These are phyloP conservation scores for Listrodromus nycthemerus DNA, from an alignment of 2,888 invertebrate species.

Conservation along the genomic window DNA sequence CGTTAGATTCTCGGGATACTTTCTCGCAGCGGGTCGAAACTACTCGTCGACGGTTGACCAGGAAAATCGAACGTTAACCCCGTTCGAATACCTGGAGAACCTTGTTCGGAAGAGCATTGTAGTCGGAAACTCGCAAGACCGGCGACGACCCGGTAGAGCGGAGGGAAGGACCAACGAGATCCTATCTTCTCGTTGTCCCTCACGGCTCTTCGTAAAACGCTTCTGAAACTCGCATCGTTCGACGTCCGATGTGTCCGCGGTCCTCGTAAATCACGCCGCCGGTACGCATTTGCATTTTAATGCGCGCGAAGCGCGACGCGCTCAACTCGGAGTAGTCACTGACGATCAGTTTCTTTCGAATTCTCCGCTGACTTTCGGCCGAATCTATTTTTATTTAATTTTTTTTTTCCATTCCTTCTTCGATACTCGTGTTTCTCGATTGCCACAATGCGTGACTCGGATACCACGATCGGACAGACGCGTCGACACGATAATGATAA, in stretches of 20 bases:
- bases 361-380: slow-evolving; percentile 19
- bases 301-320: slow-evolving; percentile 64
- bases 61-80: slow-evolving; percentile 60
- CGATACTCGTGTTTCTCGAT: not conserved
- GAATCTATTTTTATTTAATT: slow-evolving; percentile 14
- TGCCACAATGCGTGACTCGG: not conserved
- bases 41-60: slow-evolving; percentile 29
- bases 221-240: slow-evolving; percentile 52
- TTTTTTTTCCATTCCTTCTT: slow-evolving; percentile 45
- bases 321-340: slow-evolving; percentile 43
- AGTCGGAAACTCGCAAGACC: slow-evolving; percentile 26
- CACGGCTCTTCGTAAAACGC: slow-evolving; percentile 64
- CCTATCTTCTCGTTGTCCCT: slow-evolving; percentile 69
- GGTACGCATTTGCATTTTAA: slow-evolving; percentile 76
- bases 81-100: slow-evolving; percentile 53
- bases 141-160: slow-evolving; percentile 25
- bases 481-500: not conserved
- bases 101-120: slow-evolving; percentile 40
- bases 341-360: slow-evolving; percentile 53
- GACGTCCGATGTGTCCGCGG: slow-evolving; percentile 69
- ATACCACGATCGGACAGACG: not conserved
- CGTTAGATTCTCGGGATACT: slow-evolving; percentile 1
- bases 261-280: slow-evolving; percentile 77
- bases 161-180: slow-evolving; percentile 62
- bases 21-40: slow-evolving; percentile 3